Conservation (phyloP, 2,113 vertebrate species). For the Trematomus loennbergii region DNA sequence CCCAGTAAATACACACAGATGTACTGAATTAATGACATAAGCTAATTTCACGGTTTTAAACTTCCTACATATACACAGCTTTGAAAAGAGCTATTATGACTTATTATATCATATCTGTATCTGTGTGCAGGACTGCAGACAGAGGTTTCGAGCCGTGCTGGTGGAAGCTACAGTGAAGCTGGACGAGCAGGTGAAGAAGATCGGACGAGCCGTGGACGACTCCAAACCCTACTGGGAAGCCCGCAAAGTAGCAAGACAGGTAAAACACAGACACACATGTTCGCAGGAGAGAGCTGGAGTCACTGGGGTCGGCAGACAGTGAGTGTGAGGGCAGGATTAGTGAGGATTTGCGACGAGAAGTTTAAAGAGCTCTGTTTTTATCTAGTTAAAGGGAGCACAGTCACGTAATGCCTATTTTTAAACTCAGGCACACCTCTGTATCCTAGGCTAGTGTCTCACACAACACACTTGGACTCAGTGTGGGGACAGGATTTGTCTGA, state of each 20-base stretch:
- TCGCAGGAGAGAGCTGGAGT: slow-evolving; percentile 3
- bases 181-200: slow-evolving; percentile 94
- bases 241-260: slow-evolving; percentile 92
- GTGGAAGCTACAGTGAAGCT: slow-evolving; percentile 94
- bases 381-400: slow-evolving; percentile 56
- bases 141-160: slow-evolving; percentile 93
- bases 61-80: neutral
- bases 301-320: slow-evolving; percentile 38
- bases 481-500: neutral
- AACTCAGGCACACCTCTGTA: slow-evolving; percentile 31
- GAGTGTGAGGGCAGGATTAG: slow-evolving; percentile 44
- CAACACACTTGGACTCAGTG: neutral
- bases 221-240: slow-evolving; percentile 99
- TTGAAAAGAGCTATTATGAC: neutral
- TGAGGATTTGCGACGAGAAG: slow-evolving; percentile 60
- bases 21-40: neutral
- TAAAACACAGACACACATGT: slow-evolving; percentile 55
- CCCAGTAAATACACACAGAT: neutral
- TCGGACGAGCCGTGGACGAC: slow-evolving; percentile 97
- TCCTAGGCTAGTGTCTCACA: slow-evolving; percentile 15
- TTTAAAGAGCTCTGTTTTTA: slow-evolving; percentile 66
- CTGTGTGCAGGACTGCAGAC: slow-evolving; percentile 89
- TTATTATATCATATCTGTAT: neutral
- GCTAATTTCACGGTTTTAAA: neutral
- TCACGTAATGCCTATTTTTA: slow-evolving; percentile 71